Evolutionary conservation across 2,113 vertebrate genomes (phyloP).

Genomic region (Maccullochella peelii): DNA sequence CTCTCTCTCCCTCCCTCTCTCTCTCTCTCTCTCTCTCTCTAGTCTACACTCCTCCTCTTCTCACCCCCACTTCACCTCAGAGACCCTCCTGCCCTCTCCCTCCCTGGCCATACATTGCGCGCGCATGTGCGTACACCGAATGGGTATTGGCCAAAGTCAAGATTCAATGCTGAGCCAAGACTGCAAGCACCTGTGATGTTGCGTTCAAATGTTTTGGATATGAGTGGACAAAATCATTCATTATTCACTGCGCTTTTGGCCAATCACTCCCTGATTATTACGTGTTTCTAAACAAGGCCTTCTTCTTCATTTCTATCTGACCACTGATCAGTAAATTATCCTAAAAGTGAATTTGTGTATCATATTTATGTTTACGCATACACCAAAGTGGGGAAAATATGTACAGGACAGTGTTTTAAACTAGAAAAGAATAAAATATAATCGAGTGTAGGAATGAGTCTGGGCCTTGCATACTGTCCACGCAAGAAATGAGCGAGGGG

Average conservation of each 20-base stretch:
- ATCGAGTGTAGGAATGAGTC: background rate
- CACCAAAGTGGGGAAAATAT: background rate
- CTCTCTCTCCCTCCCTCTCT: constrained; percentile 37
- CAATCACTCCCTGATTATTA: background rate
- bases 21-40: constrained; percentile 34
- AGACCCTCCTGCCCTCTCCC: constrained; percentile 36
- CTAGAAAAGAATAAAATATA: background rate
- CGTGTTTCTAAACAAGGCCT: background rate
- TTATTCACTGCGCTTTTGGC: too few species aligned
- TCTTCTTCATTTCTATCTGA: background rate
- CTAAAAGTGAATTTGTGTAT: background rate
- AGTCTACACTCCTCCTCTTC: constrained; percentile 62
- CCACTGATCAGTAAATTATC: background rate
- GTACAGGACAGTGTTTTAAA: background rate
- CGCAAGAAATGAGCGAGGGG: constrained; percentile 18
- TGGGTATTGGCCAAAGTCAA: background rate
- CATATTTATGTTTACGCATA: background rate
- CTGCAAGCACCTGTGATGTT: constrained; percentile 33
- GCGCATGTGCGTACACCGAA: constrained; percentile 30
- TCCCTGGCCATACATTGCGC: constrained; percentile 45
- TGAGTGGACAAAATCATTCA: background rate
- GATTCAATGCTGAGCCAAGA: background rate
- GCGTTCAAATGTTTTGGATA: background rate
- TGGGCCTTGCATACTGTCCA: background rate
- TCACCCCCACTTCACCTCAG: constrained; percentile 69